Evolutionary conservation across 2,888 invertebrate genomes (phyloP).

Genomic region (Rhamphomyia laevipes): DNA sequence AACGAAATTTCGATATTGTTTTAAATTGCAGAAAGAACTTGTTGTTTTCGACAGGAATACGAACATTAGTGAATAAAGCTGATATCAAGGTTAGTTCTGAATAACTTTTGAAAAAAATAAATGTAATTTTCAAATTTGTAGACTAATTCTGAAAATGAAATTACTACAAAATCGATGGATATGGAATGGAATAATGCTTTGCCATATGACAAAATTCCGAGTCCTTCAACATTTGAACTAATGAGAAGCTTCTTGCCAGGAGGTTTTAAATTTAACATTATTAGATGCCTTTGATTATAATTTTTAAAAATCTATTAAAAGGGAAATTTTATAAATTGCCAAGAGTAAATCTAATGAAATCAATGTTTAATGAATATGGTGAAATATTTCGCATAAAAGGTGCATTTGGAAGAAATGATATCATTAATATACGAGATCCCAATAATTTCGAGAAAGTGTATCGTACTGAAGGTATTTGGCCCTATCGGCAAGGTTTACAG

Average conservation of each 20-base stretch:
- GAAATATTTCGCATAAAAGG: constrained; percentile 37
- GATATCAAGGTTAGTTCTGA: too few relatives aligned
- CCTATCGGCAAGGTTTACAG: constrained; percentile 35
- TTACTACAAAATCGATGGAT: not conserved
- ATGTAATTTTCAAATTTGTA: too few relatives aligned
- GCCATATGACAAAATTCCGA: constrained; percentile 25
- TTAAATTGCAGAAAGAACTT: too few relatives aligned
- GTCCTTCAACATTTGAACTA: constrained; percentile 22
- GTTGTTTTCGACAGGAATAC: too few relatives aligned
- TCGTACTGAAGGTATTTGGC: constrained; percentile 40
- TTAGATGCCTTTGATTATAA: not conserved
- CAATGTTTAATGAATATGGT: constrained; percentile 26
- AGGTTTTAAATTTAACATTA: constrained; percentile 16
- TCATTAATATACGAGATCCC: constrained; percentile 41
- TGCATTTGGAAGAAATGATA: constrained; percentile 26
- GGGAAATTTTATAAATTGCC: constrained; percentile 5
- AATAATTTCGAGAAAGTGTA: constrained; percentile 38
- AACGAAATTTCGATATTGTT: too few relatives aligned
- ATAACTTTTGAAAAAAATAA: too few relatives aligned
- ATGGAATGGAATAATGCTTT: not conserved
- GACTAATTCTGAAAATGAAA: not conserved
- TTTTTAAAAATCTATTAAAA: not conserved
- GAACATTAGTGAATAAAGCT: too few relatives aligned
- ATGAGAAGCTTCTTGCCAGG: constrained; percentile 25
- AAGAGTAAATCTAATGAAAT: not conserved